phyloP scores from a whole-genome alignment of 2,113 vertebrate genomes.

The Sceloporus tristichus region DNA sequence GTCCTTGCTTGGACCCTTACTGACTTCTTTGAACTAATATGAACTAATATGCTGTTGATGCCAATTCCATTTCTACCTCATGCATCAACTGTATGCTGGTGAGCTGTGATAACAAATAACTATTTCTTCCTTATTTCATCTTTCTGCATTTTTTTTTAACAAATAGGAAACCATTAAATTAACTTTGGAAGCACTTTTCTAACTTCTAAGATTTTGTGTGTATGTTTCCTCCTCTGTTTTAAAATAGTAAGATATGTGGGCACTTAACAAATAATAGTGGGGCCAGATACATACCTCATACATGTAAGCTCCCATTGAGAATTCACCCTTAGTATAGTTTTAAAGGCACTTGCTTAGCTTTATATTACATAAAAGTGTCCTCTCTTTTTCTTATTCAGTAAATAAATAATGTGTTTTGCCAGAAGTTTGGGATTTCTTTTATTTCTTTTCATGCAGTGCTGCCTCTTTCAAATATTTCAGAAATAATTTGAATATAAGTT shows the following conservation, averaged over 20 bases:
- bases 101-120: not conserved
- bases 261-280: constrained; percentile 30
- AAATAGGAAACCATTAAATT: not conserved
- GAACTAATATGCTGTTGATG: not conserved
- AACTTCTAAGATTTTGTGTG: not conserved
- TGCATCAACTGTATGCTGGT: not conserved
- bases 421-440: not conserved
- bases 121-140: not conserved
- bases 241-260: not conserved
- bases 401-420: constrained; percentile 16
- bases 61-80: not conserved
- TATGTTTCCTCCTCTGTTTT: not conserved
- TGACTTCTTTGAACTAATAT: no score
- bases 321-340: constrained; percentile 19
- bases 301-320: constrained; percentile 30
- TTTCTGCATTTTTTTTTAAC: constrained; percentile 25
- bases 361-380: not conserved
- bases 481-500: constrained; percentile 19
- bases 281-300: constrained; percentile 13
- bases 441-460: constrained; percentile 11
- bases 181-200: not conserved
- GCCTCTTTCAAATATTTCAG: constrained; percentile 34
- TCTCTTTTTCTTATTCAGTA: not conserved
- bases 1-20: not conserved
- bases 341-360: not conserved